Evolutionary conservation across 2,888 invertebrate species (phyloP).

Genomic region (Pseudococcus viburni): DNA sequence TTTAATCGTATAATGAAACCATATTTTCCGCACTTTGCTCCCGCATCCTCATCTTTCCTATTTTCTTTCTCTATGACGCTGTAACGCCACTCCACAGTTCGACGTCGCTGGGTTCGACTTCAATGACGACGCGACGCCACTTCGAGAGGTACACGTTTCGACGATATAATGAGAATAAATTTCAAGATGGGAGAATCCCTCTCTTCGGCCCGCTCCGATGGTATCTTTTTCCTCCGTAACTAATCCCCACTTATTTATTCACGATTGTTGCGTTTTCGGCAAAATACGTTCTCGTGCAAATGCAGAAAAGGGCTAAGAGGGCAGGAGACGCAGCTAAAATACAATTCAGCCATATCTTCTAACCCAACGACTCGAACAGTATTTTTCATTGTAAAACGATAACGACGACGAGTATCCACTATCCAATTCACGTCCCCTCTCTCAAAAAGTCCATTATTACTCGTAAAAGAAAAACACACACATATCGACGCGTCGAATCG

Average conservation of each 20-base stretch:
- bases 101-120: background rate
- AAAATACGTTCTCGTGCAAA: background rate
- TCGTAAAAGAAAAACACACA: background rate
- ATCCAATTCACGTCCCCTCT: too few relatives aligned
- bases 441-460: background rate
- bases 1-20: background rate
- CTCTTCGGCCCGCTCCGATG: too few relatives aligned
- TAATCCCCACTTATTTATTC: background rate
- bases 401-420: background rate
- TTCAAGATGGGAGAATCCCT: background rate
- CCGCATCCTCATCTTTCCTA: background rate
- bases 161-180: background rate
- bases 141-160: background rate
- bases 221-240: background rate
- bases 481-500: constrained; percentile 43
- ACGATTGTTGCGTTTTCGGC: background rate
- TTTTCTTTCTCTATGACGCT: background rate
- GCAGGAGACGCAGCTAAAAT: background rate
- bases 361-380: background rate
- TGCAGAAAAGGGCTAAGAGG: background rate
- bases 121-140: background rate
- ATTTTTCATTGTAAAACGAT: background rate
- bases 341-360: background rate
- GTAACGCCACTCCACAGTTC: background rate
- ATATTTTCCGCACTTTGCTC: background rate